Percentiles rank a stretch among this genome's conserved stretches.
Evolutionary conservation across 30 jellyfish, hydroid and myxozoan genomes (phyloP).

Genomic region (Hydractinia echinata): DNA sequence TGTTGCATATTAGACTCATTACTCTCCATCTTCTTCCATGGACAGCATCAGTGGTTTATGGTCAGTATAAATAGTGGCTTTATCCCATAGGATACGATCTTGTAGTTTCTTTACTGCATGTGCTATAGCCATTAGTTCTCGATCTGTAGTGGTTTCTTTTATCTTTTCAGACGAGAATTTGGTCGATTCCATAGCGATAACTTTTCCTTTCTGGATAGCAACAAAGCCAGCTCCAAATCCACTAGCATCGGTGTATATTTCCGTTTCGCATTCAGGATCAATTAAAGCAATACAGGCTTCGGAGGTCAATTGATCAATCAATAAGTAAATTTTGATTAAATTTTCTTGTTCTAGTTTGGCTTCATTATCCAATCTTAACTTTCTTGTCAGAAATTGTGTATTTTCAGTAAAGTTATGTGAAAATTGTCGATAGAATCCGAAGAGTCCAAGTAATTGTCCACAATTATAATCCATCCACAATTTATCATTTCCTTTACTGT

Average conservation of each 20-base stretch:
- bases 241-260: conserved; percentile 3
- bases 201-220: not conserved
- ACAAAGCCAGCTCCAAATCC: not conserved
- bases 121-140: not conserved
- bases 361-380: not conserved
- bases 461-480: too few relatives aligned
- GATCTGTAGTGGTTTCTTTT: not conserved
- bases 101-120: not conserved
- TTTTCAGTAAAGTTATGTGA: not conserved
- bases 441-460: not conserved
- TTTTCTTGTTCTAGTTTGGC: not conserved
- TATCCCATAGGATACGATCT: not conserved
- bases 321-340: too few relatives aligned
- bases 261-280: not conserved
- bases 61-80: not conserved
- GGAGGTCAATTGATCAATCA: not conserved
- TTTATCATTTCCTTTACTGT: not conserved
- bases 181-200: not conserved
- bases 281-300: not conserved
- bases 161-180: not conserved
- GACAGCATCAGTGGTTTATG: not conserved
- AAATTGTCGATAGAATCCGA: not conserved
- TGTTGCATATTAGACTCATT: too few relatives aligned
- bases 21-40: not conserved
- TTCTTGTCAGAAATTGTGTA: not conserved